Percentiles rank a stretch among this genome's conserved stretches.
Evolutionary conservation across 1,140 invertebrate genomes (phyloP).

Genomic region (Hesperophylax magnus): DNA sequence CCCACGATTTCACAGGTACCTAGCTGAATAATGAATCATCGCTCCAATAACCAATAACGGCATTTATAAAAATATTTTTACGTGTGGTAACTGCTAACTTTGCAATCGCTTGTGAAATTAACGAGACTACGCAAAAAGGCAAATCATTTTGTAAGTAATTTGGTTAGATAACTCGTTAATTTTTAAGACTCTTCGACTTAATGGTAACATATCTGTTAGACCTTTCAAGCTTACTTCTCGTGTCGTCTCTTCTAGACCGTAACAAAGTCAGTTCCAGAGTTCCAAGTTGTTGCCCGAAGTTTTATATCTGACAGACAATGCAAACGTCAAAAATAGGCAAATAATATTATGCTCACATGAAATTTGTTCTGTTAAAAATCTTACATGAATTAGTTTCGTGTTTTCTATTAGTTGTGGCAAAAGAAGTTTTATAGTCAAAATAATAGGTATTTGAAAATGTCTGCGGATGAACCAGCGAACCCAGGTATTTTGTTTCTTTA

Average conservation of each 20-base stretch:
- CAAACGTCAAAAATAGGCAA: slow-evolving; percentile 8
- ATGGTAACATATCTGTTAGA: too few relatives aligned
- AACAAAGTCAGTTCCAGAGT: background rate
- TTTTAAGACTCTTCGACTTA: too few relatives aligned
- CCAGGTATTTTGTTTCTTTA: slow-evolving; percentile 42
- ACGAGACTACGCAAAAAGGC: too few relatives aligned
- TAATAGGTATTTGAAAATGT: slow-evolving; percentile 39
- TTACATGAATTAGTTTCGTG: background rate
- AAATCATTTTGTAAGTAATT: too few relatives aligned
- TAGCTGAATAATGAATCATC: too few relatives aligned
- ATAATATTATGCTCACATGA: background rate
- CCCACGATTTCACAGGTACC: too few relatives aligned
- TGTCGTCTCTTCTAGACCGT: slow-evolving; percentile 3
- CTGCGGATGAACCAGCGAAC: slow-evolving; percentile 51
- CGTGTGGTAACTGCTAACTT: too few relatives aligned
- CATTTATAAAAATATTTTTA: too few relatives aligned
- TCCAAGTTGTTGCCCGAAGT: background rate
- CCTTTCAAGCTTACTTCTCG: background rate
- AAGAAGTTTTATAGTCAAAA: background rate
- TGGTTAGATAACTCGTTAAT: too few relatives aligned
- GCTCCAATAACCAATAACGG: too few relatives aligned
- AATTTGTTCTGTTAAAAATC: background rate
- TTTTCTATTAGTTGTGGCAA: too few relatives aligned
- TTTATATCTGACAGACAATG: background rate
- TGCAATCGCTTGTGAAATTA: too few relatives aligned